phyloP scores from a whole-genome alignment of 2,888 invertebrate genomes.

The Alviniconcha strummeri region DNA sequence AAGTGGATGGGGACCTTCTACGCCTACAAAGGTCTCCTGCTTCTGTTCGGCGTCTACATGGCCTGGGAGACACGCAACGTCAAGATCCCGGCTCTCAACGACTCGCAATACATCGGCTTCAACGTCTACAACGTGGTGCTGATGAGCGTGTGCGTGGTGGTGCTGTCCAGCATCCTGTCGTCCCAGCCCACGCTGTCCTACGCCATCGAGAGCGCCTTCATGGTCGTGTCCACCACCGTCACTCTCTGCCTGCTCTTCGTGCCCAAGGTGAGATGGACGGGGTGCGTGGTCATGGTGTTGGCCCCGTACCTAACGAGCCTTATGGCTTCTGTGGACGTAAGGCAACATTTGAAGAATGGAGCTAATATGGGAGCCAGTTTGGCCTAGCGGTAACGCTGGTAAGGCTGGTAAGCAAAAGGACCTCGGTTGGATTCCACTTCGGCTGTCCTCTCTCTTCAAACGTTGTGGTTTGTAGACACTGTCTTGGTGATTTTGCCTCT shows the following conservation, averaged over 20 bases:
- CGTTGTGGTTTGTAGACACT: too few relatives aligned
- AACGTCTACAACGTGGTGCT: conserved; percentile 94
- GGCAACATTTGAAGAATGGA: neutral
- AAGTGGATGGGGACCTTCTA: conserved; percentile 94
- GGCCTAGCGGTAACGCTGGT: too few relatives aligned
- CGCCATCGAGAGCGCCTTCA: conserved; percentile 84
- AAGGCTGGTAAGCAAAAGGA: too few relatives aligned
- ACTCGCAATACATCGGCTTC: conserved; percentile 93
- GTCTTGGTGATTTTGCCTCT: too few relatives aligned
- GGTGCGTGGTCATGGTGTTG: too few relatives aligned
- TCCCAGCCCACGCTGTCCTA: conserved; percentile 76
- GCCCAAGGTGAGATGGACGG: conserved; percentile 80
- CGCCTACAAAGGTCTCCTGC: conserved; percentile 90
- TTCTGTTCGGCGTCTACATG: conserved; percentile 94
- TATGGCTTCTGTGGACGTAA: neutral
- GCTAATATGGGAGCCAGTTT: too few relatives aligned
- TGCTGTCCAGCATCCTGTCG: conserved; percentile 89
- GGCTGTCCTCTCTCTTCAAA: too few relatives aligned
- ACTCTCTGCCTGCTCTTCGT: conserved; percentile 90
- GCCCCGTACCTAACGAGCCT: too few relatives aligned
- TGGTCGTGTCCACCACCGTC: conserved; percentile 89
- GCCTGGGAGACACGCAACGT: conserved; percentile 92
- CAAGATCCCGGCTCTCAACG: conserved; percentile 92
- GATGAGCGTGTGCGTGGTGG: conserved; percentile 89
- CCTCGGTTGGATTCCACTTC: too few relatives aligned